Conservation (phyloP, 2,888 invertebrate genomes). For the Melieria crassipennis region DNA sequence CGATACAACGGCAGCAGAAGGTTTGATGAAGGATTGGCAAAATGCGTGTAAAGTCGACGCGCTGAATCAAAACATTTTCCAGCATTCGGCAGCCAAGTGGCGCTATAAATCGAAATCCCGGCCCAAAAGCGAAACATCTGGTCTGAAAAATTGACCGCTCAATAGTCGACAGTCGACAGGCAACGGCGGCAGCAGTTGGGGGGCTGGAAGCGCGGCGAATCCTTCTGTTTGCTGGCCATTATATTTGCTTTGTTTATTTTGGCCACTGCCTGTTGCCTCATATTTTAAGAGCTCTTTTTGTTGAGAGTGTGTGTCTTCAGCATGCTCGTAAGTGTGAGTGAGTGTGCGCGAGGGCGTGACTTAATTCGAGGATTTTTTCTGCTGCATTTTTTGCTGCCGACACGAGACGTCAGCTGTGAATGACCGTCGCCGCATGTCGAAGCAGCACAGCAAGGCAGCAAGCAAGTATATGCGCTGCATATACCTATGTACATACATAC, state of each 20-base stretch:
- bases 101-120: too few relatives aligned
- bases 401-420: slow-evolving; percentile 18
- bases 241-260: slow-evolving; percentile 12
- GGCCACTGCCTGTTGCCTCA: background rate
- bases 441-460: background rate
- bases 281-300: background rate
- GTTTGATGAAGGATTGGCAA: too few relatives aligned
- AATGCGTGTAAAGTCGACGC: too few relatives aligned
- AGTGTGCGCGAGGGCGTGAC: slow-evolving; percentile 1
- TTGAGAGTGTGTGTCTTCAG: background rate
- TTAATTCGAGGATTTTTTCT: background rate
- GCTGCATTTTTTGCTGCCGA: background rate
- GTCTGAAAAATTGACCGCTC: too few relatives aligned
- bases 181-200: too few relatives aligned
- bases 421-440: background rate
- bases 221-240: background rate
- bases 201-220: too few relatives aligned
- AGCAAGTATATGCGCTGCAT: background rate
- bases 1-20: too few relatives aligned
- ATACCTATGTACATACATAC: background rate
- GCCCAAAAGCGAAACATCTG: too few relatives aligned
- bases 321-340: background rate
- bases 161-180: too few relatives aligned
- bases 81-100: too few relatives aligned
- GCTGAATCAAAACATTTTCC: too few relatives aligned